Evolutionary conservation across 1,140 invertebrate species (phyloP), one percentile per base, ranked within the genome.

Genomic region (Ephestia elutella): DNA sequence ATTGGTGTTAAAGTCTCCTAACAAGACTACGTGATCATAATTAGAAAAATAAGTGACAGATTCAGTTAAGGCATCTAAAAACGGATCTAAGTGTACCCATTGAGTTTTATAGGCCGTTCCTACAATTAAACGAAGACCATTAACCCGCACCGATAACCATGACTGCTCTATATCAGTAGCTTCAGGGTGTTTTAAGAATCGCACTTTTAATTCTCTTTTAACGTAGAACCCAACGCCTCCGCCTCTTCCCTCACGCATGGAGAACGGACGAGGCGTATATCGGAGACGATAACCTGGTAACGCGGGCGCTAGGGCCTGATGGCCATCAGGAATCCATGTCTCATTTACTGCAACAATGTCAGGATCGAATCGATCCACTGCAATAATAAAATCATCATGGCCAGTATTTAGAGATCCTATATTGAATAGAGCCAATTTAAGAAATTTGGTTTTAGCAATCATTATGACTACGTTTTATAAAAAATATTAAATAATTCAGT

Each of bases 341-440:
- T 50, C 49, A 50, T 50, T 50, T 18, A 50, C 8, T 20, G 49
- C 49, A 20, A 50, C 44, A 11, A 49, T 49, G 18, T 49, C 44
- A 0, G 44, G 2, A 19, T 17, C n/a, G 11, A 10, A 20, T 20
- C 11, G 18, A 8, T 20, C 9, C 18, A 50, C 20, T 2, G 49
- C 49, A 20, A 50, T 11, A 20, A 50, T 20, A 50, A 50, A 50
- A 10, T 50, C 49, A 50, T 50, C 49, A 50, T 50, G 49, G 9
- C 49, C 17, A 18, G 49, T 50, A 50, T 20, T 20, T 8, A 50
- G 18, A 20, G 49, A 50, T 9, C 49, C 49, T 10, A 10, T 10
- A 32, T 32, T 32, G 9, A 32, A 32, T 5, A 32, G 30, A 32
- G 4, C 30, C 9, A 32, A 32, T 9, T 32, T 32, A 32, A 32